A percentile compares a stretch with the other conserved stretches of the same genome.
Conservation (phyloP, 2,888 invertebrate genomes). For the Tetragonula carbonaria region DNA sequence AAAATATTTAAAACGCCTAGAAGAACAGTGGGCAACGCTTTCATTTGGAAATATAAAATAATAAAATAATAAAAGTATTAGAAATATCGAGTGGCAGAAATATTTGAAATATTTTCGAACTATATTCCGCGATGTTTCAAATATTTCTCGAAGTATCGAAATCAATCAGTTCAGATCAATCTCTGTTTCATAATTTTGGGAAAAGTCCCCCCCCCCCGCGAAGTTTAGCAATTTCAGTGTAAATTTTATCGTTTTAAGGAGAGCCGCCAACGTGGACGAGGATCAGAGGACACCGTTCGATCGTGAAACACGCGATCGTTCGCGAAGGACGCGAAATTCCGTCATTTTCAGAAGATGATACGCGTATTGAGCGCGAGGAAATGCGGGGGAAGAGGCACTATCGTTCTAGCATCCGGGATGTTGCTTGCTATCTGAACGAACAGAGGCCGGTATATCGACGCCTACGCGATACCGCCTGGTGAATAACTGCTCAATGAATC, state of each 20-base stretch:
- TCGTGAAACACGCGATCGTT: constrained; percentile 14
- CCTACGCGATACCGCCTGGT: constrained; percentile 75
- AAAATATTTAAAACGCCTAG: not conserved
- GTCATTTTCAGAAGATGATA: constrained; percentile 58
- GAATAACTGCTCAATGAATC: constrained; percentile 74
- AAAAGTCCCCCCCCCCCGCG: no score
- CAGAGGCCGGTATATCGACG: constrained; percentile 77
- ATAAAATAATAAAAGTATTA: no score
- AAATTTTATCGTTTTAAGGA: not conserved
- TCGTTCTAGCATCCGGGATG: constrained; percentile 82
- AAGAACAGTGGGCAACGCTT: not conserved
- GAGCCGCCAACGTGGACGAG: no score
- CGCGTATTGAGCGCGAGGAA: constrained; percentile 74
- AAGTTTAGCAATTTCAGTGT: no score
- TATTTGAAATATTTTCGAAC: not conserved
- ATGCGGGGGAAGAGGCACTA: constrained; percentile 81
- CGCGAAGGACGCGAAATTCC: constrained; percentile 58
- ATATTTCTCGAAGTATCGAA: not conserved
- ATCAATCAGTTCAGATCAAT: no score
- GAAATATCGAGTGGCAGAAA: not conserved
- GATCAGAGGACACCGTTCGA: not conserved
- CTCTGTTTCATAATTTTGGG: no score
- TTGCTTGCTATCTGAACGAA: constrained; percentile 80
- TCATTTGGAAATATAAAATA: not conserved
- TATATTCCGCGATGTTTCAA: not conserved